Evolutionary conservation across 2,797 vertebrate genomes (phyloP).

Genomic region (Pipistrellus kuhlii): DNA sequence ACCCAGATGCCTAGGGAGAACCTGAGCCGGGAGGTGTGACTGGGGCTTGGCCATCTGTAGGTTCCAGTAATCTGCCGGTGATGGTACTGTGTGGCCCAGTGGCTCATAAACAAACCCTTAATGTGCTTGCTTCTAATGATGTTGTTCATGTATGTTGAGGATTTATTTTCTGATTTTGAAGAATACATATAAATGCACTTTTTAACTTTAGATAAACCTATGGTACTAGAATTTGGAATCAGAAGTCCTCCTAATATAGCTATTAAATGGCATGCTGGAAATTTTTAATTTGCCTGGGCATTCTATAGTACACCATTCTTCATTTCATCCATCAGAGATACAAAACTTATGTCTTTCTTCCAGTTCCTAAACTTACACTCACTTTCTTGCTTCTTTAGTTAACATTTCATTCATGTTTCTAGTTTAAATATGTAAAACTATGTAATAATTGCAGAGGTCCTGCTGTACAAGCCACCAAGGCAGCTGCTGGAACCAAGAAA

Average conservation of each 20-base stretch:
- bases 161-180: constrained; percentile 40
- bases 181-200: neutral
- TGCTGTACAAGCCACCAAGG: constrained; percentile 97
- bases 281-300: neutral
- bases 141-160: neutral
- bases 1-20: neutral
- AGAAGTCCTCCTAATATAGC: neutral
- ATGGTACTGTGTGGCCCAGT: neutral
- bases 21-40: neutral
- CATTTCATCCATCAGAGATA: constrained; percentile 7
- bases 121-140: neutral
- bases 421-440: constrained; percentile 57
- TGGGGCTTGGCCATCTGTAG: neutral
- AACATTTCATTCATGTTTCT: constrained; percentile 48
- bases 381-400: constrained; percentile 36
- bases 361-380: neutral
- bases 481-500: constrained; percentile 95
- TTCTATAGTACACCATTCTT: neutral
- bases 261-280: neutral
- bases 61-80: neutral
- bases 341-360: constrained; percentile 6
- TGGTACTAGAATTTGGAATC: neutral
- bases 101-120: neutral
- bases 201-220: neutral
- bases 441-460: constrained; percentile 90